Percentiles rank a stretch among this genome's conserved stretches.
Evolutionary conservation across 2,113 vertebrate species (phyloP).

Genomic region (Bubo scandiacus): DNA sequence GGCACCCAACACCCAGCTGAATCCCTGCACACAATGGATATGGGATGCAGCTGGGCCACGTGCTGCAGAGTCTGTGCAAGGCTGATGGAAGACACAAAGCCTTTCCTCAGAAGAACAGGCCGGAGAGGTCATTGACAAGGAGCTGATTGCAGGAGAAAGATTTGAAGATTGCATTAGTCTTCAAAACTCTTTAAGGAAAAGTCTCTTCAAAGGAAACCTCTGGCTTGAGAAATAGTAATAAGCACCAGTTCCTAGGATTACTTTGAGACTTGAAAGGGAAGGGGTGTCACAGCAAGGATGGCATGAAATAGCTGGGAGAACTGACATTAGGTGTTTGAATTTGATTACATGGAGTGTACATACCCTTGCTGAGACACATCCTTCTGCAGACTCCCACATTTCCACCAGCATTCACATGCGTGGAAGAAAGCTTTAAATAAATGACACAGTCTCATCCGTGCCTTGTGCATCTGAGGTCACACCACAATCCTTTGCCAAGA

Average conservation of each 20-base stretch:
- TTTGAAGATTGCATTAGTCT: not conserved
- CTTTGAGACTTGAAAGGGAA: not conserved
- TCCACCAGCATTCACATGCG: not conserved
- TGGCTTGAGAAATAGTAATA: not conserved
- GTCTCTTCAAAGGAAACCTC: not conserved
- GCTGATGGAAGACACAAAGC: not conserved
- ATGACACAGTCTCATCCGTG: not conserved
- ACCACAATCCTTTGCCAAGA: rapidly evolving
- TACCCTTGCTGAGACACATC: not conserved
- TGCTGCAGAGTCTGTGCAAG: not conserved
- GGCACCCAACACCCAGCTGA: not conserved
- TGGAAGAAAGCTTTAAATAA: not conserved
- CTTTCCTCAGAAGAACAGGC: not conserved
- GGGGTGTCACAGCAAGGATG: not conserved
- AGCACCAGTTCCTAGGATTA: not conserved
- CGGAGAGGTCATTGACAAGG: not conserved
- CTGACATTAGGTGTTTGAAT: not conserved
- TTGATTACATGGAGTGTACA: not conserved
- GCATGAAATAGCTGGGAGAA: not conserved
- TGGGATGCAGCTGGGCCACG: rapidly evolving
- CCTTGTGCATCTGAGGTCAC: not conserved
- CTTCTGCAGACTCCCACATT: not conserved
- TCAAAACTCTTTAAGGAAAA: not conserved
- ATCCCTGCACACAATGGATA: not conserved
- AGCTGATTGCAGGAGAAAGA: not conserved